These are phyloP conservation scores for Myiagra hebetior DNA, from an alignment of 2,113 vertebrate species.

Conservation along the genomic window DNA sequence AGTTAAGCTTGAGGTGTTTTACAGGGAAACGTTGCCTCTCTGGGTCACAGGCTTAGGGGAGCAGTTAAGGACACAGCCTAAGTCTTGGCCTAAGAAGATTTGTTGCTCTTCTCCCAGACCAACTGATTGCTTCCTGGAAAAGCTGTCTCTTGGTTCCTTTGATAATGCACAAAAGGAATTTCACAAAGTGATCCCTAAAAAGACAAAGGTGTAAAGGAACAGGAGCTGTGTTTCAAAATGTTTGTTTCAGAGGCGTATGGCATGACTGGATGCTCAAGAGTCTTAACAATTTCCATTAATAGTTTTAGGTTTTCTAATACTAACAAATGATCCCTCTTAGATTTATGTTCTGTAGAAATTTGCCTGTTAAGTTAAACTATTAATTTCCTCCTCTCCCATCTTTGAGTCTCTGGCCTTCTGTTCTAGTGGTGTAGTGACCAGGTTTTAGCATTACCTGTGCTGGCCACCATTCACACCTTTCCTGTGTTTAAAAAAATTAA, in stretches of 20 bases:
- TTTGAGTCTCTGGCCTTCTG: not conserved
- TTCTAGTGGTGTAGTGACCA: not conserved
- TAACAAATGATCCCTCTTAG: not conserved
- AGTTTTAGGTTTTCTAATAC: not conserved
- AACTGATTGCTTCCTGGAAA: not conserved
- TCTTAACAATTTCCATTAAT: not conserved
- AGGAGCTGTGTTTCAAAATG: not conserved
- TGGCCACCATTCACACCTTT: not conserved
- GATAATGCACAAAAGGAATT: not conserved
- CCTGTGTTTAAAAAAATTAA: not conserved
- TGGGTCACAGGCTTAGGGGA: fast-evolving
- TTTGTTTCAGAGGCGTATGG: not conserved
- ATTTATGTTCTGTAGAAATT: not conserved
- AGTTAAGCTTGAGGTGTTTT: not conserved
- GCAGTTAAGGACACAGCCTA: not conserved
- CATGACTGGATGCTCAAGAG: not conserved
- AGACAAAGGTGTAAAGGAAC: too few relatives aligned
- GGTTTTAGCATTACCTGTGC: fast-evolving
- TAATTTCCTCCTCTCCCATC: not conserved
- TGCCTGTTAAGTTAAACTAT: not conserved
- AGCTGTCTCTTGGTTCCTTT: not conserved
- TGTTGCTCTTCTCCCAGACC: not conserved
- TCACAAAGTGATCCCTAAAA: not conserved
- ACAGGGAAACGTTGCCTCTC: not conserved
- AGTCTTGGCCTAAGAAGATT: not conserved